These are phyloP conservation scores for Lysandra coridon DNA, from an alignment of 2,888 invertebrate genomes.

Conservation along the genomic window DNA sequence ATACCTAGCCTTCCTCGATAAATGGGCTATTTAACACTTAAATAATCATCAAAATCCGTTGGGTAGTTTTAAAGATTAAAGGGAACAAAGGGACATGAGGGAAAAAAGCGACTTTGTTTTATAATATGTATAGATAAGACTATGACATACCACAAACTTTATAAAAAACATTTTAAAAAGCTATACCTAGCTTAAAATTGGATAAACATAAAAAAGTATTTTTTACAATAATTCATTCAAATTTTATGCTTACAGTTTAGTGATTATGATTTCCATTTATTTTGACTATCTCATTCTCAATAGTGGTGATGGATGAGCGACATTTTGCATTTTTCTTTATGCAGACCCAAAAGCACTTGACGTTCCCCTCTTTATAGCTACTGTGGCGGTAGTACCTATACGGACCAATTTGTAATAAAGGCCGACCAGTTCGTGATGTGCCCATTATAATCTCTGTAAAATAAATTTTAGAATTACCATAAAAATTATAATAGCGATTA, in stretches of 20 bases:
- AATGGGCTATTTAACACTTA: too few species aligned
- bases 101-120: too few species aligned
- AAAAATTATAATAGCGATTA: neutral
- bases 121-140: too few species aligned
- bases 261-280: constrained; percentile 42
- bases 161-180: too few species aligned
- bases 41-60: too few species aligned
- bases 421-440: neutral
- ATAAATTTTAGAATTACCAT: neutral
- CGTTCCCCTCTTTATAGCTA: constrained; percentile 49
- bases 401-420: neutral
- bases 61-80: too few species aligned
- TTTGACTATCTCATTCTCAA: constrained; percentile 43
- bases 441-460: neutral
- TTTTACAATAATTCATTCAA: neutral
- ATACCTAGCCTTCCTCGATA: too few species aligned
- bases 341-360: constrained; percentile 52
- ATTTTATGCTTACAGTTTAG: constrained; percentile 27
- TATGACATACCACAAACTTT: too few species aligned
- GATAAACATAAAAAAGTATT: neutral
- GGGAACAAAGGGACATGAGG: too few species aligned
- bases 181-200: too few species aligned
- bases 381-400: constrained; percentile 41
- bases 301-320: constrained; percentile 44
- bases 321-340: constrained; percentile 44